These are phyloP conservation scores for Sebastes hubbsi DNA, from an alignment of 2,797 vertebrate species.

Conservation along the genomic window DNA sequence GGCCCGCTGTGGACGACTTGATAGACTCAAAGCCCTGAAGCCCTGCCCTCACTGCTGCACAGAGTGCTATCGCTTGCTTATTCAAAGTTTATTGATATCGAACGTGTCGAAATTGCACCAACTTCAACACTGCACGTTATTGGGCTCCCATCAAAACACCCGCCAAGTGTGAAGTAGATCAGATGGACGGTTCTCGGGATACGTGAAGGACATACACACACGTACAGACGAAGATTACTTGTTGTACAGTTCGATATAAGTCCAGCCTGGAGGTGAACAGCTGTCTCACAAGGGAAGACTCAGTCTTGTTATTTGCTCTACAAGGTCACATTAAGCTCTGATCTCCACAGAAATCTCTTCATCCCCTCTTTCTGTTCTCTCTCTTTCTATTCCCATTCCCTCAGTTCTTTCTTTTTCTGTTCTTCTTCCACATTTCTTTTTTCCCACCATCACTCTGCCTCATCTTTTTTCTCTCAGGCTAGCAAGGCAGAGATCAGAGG, in stretches of 20 bases:
- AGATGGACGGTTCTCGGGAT: neutral
- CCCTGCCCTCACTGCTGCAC: neutral
- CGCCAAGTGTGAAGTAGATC: neutral
- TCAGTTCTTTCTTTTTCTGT: neutral
- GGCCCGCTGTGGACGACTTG: neutral
- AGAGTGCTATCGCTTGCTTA: neutral
- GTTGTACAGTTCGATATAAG: neutral
- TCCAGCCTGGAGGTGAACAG: constrained; percentile 10
- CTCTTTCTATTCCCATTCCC: neutral
- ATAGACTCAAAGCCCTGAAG: neutral
- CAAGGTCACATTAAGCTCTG: constrained; percentile 17
- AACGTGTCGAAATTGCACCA: neutral
- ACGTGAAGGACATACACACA: neutral
- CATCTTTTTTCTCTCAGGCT: neutral
- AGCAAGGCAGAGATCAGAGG: constrained; percentile 23
- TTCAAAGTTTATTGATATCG: neutral
- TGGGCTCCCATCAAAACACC: neutral
- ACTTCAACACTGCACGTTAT: neutral
- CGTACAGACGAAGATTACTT: neutral
- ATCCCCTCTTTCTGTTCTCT: neutral
- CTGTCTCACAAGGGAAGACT: constrained; percentile 8
- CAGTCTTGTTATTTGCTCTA: constrained; percentile 21
- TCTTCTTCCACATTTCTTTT: neutral
- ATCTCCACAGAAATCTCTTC: neutral
- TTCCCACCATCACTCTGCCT: neutral